phyloP scores from a whole-genome alignment of 35 echinoderm and acorn worm genomes.

The Nesometra sesokonis region DNA sequence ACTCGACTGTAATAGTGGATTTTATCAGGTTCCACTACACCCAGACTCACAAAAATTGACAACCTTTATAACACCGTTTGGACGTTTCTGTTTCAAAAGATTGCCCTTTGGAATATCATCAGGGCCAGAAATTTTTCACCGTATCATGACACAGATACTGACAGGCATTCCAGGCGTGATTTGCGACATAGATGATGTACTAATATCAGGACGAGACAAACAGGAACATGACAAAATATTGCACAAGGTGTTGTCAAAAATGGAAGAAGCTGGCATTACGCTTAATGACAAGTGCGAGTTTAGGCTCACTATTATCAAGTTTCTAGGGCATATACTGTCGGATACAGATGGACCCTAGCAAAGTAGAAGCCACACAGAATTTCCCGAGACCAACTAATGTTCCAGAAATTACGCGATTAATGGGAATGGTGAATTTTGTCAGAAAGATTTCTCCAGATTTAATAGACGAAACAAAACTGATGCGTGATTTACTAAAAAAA shows the following conservation, averaged over 20 bases:
- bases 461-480: neutral
- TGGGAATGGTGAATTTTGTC: neutral
- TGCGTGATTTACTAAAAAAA: neutral
- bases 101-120: slow-evolving; percentile 60
- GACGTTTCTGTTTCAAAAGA: slow-evolving; percentile 44
- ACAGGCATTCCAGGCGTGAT: slow-evolving; percentile 24
- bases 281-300: neutral
- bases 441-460: neutral
- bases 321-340: slow-evolving; percentile 8
- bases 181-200: neutral
- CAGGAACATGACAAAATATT: neutral
- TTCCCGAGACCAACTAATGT: slow-evolving; percentile 1
- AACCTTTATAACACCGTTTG: slow-evolving; percentile 52
- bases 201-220: neutral
- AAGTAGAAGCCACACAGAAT: slow-evolving; percentile 2
- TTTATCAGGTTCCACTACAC: slow-evolving; percentile 20
- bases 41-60: slow-evolving; percentile 16
- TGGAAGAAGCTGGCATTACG: neutral
- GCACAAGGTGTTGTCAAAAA: neutral
- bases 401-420: neutral
- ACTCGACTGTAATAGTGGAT: slow-evolving; percentile 37
- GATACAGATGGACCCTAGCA: slow-evolving; percentile 13
- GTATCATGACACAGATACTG: slow-evolving; percentile 49
- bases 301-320: neutral
- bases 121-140: slow-evolving; percentile 47